Evolutionary conservation across 2,888 invertebrate genomes (phyloP), one percentile per base, ranked within the genome.

Genomic region (Harmothoe impar): DNA sequence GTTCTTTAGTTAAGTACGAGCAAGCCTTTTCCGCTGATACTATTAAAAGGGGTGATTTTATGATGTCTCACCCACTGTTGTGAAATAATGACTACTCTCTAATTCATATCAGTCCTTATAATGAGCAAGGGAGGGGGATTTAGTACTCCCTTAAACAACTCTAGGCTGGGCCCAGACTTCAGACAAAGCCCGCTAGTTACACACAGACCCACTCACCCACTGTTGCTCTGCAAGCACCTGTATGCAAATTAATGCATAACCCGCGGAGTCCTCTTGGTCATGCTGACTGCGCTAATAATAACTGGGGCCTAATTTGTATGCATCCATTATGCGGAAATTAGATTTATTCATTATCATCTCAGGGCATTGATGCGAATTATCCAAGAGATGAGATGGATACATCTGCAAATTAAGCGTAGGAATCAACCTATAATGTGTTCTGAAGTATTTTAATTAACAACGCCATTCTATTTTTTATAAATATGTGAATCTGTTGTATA

Each of bases 221-320:
- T 35, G 81, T 81, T 81, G 81, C 81, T 33, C 20, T 23, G 33
- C 20, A 43, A 23, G 43, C 81, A 81, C 81, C 81, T 81, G 81
- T 81, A 81, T 81, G 81, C 81, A 81, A 81, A 81, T 81, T 33
- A 81, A n/a, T 62, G 81, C 17, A 33, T 33, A 7, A 81, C 25
- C 12, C 3, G 25, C 35, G 20, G 29, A 17, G 20, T 23, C 86
- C 56, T 25, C 25, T 77, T 12, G 62, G 62, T 62, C 12, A 62
- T 62, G 1, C 62, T 62, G 62, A 62, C 62, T 29, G 77, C 31
- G 77, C 5, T 29, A 25, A 62, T 62, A 62, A 62, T 62, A n/a
- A 62, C 25, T 62, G 62, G 62, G 62, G 62, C 62, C 25, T 62
- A n/a, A 43, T 43, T 10, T 43, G 43, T 43, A 10, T 62, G 20